Conservation (phyloP, 1,140 invertebrate species). For the Nebria ingens region DNA sequence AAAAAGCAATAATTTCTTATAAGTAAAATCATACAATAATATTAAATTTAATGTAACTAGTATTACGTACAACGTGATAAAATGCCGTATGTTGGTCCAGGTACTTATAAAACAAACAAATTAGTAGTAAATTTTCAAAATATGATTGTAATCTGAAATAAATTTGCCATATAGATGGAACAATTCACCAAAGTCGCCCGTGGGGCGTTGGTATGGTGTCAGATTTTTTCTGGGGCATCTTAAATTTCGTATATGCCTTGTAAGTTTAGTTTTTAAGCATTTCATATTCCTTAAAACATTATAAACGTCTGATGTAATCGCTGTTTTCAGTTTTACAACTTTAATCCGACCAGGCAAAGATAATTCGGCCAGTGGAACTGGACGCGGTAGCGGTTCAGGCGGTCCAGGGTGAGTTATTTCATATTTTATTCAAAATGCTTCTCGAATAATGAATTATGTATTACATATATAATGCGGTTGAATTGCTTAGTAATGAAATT, state of each 20-base stretch:
- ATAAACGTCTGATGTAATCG: neutral
- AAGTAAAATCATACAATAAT: no score
- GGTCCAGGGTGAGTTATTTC: slow-evolving; percentile 17
- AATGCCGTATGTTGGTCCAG: no score
- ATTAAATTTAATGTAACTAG: no score
- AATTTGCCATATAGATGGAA: no score
- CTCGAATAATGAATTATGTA: neutral
- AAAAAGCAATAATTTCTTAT: no score
- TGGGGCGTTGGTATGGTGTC: neutral
- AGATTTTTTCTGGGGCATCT: neutral
- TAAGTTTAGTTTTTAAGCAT: neutral
- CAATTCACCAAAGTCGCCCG: neutral
- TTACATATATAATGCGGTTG: neutral
- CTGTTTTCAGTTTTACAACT: slow-evolving; percentile 26
- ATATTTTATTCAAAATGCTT: neutral
- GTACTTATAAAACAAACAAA: no score
- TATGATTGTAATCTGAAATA: no score
- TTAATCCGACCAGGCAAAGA: no score
- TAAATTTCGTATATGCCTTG: neutral
- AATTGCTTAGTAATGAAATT: slow-evolving; percentile 13
- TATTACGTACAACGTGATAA: no score
- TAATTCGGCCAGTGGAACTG: slow-evolving; percentile 20
- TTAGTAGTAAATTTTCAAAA: no score
- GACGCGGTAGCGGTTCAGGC: slow-evolving; percentile 22
- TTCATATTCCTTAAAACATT: neutral